Evolutionary conservation across 35 echinoderm and acorn worm species (phyloP), one percentile per base, ranked within the genome.

Genomic region (Hemicentrotus pulcherrimus): DNA sequence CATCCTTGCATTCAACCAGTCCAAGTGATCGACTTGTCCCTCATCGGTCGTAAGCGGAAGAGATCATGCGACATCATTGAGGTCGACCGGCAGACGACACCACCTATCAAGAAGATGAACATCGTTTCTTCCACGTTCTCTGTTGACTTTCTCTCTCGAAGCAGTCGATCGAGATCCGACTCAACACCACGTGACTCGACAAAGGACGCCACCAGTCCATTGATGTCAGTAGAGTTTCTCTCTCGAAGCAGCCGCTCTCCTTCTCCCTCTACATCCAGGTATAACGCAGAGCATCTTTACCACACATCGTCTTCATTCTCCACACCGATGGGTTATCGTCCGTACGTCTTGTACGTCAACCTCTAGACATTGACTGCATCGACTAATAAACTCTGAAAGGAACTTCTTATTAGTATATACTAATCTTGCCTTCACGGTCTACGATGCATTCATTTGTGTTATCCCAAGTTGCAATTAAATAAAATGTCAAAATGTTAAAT

Each of bases 181-280:
- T 90, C 88, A 47, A 90, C 88, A 90, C 24, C 88, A 18, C 88
- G 46, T 90, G 12, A 47, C 12, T 45, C 12, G 33, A 33, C 32
- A 28, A 33, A 90, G 9, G 88, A 3, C 88, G 88, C 88, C 88
- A 90, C 88, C 88, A 90, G 19, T 41, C 88, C 32, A 33, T 9
- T 90, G 88, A 90, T 90, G 88, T 90, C 88, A 45, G 88, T 90
- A 90, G 88, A 90, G 32, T 90, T 90, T 90, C 88, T 90, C 88
- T 90, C 88, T 47, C 88, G 88, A 18, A 45, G 88, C 88, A 90
- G 88, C 32, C 88, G 88, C 32, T 47, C 88, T 33, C 32, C 32
- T 90, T 90, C 88, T 90, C 46, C 88, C 32, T 90, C 32, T 90
- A 30, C 13, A 86, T 86, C 86, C n/a, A 30, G n/a, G 32, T 86